These are phyloP conservation scores for Cirrhinus molitorella DNA, from an alignment of 2,797 vertebrate genomes.

Conservation along the genomic window DNA sequence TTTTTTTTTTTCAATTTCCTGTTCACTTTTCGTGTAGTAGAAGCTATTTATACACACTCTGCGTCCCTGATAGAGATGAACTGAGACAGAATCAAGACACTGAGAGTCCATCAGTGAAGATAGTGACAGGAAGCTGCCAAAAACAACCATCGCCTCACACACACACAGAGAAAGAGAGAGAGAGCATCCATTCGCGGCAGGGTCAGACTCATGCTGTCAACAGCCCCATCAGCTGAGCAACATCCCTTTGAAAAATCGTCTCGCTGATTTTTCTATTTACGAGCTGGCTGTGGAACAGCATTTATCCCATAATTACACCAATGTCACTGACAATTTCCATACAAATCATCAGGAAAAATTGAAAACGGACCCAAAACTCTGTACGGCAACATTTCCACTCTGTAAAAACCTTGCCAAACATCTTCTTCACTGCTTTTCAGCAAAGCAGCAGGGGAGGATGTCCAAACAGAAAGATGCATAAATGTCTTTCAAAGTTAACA, in stretches of 20 bases:
- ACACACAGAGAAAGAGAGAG: conserved; percentile 20
- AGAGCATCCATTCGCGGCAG: conserved; percentile 28
- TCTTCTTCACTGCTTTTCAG: conserved; percentile 45
- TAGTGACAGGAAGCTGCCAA: conserved; percentile 50
- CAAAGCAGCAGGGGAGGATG: conserved; percentile 50
- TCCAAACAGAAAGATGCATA: conserved; percentile 38
- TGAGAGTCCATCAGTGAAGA: conserved; percentile 49
- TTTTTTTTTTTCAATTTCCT: neutral
- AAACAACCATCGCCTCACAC: conserved; percentile 45
- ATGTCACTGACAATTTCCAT: conserved; percentile 61
- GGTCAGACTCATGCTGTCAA: conserved; percentile 60
- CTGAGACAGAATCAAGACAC: conserved; percentile 50
- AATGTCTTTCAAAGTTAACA: conserved; percentile 41
- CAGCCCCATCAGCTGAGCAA: conserved; percentile 53
- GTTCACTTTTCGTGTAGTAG: neutral
- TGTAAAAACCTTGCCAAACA: conserved; percentile 33
- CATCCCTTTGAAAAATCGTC: conserved; percentile 61
- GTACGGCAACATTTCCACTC: conserved; percentile 43
- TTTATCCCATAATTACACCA: conserved; percentile 62
- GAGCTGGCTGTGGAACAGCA: conserved; percentile 55
- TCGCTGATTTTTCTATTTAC: conserved; percentile 64
- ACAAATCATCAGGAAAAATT: conserved; percentile 55
- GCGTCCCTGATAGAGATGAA: conserved; percentile 23
- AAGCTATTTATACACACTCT: conserved; percentile 39
- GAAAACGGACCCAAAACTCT: conserved; percentile 55